Evolutionary conservation across 1,140 invertebrate genomes (phyloP).

Genomic region (Lineus longissimus): DNA sequence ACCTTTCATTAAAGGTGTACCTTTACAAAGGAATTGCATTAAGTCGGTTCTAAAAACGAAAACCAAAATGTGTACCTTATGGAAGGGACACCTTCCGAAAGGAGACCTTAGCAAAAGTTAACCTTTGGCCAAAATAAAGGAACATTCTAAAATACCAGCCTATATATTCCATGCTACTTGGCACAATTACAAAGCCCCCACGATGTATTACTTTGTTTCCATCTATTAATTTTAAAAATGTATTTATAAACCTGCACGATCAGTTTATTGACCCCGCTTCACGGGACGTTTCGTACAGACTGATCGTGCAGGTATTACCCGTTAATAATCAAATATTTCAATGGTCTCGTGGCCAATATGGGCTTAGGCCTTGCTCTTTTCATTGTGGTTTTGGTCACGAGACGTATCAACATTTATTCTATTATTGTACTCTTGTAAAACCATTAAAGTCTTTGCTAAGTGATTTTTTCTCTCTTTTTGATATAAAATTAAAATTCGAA

Average conservation of each 20-base stretch:
- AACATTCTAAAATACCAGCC: too few relatives aligned
- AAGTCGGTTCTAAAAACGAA: too few relatives aligned
- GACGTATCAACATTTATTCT: conserved; percentile 12
- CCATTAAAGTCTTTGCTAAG: neutral
- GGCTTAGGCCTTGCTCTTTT: neutral
- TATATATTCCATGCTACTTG: conserved; percentile 6
- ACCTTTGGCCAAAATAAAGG: too few relatives aligned
- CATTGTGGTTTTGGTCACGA: conserved; percentile 6
- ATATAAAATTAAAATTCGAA: too few relatives aligned
- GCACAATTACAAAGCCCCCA: neutral
- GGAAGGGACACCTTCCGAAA: too few relatives aligned
- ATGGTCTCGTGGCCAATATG: too few relatives aligned
- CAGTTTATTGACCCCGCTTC: conserved; percentile 4
- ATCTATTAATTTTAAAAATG: neutral
- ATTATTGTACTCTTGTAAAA: neutral
- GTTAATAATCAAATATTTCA: neutral
- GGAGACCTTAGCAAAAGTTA: too few relatives aligned
- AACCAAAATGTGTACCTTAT: too few relatives aligned
- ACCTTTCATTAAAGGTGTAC: too few relatives aligned
- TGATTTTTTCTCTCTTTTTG: too few relatives aligned
- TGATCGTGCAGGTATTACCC: conserved; percentile 6
- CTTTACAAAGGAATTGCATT: too few relatives aligned
- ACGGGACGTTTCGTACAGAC: neutral
- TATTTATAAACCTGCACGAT: neutral
- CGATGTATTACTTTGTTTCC: neutral